phyloP scores from a whole-genome alignment of 2,797 vertebrate species.

The Setipinna tenuifilis region DNA sequence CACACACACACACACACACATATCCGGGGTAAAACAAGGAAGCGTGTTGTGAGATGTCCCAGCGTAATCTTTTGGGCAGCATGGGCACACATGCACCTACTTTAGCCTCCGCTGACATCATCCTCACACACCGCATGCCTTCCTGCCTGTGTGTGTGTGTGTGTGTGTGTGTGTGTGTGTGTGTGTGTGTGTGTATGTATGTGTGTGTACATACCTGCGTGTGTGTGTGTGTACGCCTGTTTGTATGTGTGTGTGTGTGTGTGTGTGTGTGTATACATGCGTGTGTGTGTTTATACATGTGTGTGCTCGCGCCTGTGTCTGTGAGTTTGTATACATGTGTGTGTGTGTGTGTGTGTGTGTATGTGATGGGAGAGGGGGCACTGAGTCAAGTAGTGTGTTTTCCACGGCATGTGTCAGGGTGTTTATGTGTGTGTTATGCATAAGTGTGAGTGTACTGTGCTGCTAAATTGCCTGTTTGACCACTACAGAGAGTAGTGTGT shows the following conservation, averaged over 20 bases:
- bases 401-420: background rate
- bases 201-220: background rate
- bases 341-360: too few species aligned
- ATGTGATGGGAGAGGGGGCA: background rate
- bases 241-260: background rate
- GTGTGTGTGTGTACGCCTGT: background rate
- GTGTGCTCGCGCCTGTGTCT: background rate
- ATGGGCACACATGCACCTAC: background rate
- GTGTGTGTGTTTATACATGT: background rate
- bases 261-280: background rate
- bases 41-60: background rate
- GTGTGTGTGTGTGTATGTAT: background rate
- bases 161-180: background rate
- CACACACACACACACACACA: background rate
- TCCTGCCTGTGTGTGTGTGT: background rate
- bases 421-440: background rate
- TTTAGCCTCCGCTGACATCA: background rate
- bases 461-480: too few species aligned
- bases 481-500: slow-evolving; percentile 35
- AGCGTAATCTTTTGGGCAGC: too few species aligned
- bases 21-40: background rate
- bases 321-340: background rate
- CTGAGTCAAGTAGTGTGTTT: background rate
- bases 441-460: too few species aligned
- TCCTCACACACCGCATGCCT: background rate